Evolutionary conservation across 1,140 invertebrate genomes (phyloP).

Genomic region (Drosophila sturtevanti): DNA sequence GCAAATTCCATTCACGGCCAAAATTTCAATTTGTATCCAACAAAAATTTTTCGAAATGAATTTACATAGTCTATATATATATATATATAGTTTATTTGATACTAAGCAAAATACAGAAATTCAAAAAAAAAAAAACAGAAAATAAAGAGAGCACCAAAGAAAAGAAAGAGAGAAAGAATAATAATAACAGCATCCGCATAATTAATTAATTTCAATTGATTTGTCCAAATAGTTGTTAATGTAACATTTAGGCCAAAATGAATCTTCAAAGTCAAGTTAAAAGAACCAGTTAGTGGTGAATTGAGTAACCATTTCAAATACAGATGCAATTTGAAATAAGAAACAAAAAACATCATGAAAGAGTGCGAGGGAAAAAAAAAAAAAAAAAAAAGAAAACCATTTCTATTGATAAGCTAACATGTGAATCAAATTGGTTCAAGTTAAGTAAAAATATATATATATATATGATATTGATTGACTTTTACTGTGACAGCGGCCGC

Average conservation of each 20-base stretch:
- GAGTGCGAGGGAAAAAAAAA: not conserved
- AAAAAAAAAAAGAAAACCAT: conserved; percentile 3
- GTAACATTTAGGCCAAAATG: not conserved
- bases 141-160: too few species aligned
- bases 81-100: too few species aligned
- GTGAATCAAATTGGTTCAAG: conserved; percentile 48
- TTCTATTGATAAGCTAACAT: conserved; percentile 24
- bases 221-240: not conserved
- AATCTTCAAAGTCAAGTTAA: not conserved
- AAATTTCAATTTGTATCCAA: too few species aligned
- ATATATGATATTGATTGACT: conserved; percentile 52
- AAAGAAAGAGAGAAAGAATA: too few species aligned
- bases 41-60: too few species aligned
- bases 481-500: conserved; percentile 50
- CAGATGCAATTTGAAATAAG: conserved; percentile 5
- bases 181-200: too few species aligned
- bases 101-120: too few species aligned
- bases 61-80: too few species aligned
- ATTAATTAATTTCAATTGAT: not conserved
- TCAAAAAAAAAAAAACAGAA: too few species aligned
- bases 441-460: conserved; percentile 28
- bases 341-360: not conserved
- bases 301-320: not conserved
- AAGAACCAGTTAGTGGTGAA: not conserved
- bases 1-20: too few species aligned